Conservation (phyloP, 2,888 invertebrate species). For the Leptinotarsa juncta region DNA sequence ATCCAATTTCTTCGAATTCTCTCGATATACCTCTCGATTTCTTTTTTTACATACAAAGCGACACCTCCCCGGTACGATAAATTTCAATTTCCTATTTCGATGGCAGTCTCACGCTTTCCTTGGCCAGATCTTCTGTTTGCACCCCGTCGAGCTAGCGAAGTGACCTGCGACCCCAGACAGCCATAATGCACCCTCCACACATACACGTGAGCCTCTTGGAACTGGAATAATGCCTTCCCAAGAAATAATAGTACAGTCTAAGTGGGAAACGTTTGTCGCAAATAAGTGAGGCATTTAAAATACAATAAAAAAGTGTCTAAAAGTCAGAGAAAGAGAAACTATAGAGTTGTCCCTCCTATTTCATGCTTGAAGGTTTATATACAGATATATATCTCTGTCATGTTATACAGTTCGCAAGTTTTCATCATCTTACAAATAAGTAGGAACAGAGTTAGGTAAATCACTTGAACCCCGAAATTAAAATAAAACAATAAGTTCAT, state of each 20-base stretch:
- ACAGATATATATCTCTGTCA: too few relatives aligned
- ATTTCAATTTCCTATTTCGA: constrained; percentile 17
- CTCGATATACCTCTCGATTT: background rate
- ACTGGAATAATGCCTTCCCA: constrained; percentile 9
- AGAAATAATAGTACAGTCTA: constrained; percentile 11
- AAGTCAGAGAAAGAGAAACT: background rate
- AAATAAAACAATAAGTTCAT: too few relatives aligned
- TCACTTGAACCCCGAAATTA: too few relatives aligned
- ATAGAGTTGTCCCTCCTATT: too few relatives aligned
- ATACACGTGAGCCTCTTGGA: constrained; percentile 36
- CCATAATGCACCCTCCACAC: constrained; percentile 36
- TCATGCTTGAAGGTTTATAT: too few relatives aligned
- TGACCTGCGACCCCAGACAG: constrained; percentile 45
- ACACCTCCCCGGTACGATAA: constrained; percentile 14
- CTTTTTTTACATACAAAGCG: constrained; percentile 11
- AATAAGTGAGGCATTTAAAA: background rate
- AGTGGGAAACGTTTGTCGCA: background rate
- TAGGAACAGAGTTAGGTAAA: too few relatives aligned
- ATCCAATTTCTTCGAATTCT: constrained; percentile 1
- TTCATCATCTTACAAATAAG: too few relatives aligned
- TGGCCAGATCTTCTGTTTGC: constrained; percentile 39
- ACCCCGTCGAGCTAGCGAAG: constrained; percentile 39
- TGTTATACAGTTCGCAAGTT: too few relatives aligned
- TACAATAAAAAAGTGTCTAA: background rate
- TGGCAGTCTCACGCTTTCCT: constrained; percentile 16